Conservation (phyloP, 2,797 vertebrate genomes). For the Eleutherodactylus coqui region DNA sequence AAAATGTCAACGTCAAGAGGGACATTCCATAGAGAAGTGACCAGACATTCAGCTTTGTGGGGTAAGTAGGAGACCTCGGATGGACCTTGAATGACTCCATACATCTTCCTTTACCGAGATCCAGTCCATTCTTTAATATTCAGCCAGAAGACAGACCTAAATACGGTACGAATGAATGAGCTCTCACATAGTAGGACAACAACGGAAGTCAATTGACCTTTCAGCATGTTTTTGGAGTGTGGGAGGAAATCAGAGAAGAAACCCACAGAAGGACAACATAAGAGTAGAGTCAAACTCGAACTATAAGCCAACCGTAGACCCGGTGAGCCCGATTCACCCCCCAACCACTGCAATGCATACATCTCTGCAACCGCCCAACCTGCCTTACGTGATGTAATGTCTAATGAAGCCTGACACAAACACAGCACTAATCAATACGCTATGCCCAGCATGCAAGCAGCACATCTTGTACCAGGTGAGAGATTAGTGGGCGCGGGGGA, state of each 20-base stretch:
- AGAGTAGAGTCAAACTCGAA: neutral
- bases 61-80: too few species aligned
- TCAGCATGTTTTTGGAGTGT: constrained; percentile 14
- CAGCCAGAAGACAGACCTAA: neutral
- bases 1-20: too few species aligned
- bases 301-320: neutral
- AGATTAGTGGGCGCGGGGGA: constrained; percentile 15
- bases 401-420: neutral
- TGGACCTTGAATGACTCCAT: too few species aligned
- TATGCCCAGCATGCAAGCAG: neutral
- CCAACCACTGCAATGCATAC: neutral
- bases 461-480: neutral
- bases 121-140: neutral
- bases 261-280: neutral
- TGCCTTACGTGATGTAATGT: neutral
- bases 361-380: neutral
- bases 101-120: neutral
- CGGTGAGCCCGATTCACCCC: neutral
- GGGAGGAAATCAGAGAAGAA: neutral
- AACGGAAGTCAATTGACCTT: constrained; percentile 2
- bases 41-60: too few species aligned
- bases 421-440: neutral
- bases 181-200: neutral
- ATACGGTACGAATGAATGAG: neutral
- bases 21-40: too few species aligned